Base-by-base conservation (phyloP, 2,797 vertebrate genomes). In the Coregonus sp. region DNA sequence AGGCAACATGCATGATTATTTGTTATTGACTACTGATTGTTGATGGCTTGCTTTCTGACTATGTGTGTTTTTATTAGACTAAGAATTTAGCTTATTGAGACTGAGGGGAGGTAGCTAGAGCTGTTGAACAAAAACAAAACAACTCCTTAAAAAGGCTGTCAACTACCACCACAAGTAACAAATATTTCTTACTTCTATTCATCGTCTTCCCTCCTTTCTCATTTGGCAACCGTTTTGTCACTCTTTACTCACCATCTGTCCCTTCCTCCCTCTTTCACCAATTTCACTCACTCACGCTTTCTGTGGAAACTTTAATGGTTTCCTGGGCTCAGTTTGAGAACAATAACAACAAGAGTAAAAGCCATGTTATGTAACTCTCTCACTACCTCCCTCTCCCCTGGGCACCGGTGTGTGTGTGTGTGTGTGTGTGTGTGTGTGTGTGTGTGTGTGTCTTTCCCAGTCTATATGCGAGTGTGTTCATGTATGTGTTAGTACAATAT, bases 241-340 rank as follows among this genome's bases (percentile, higher is more conserved):
- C 87, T 79, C 77, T 81, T 84, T 67, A 70, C 75, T 71, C 82
- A 81, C 87, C 80, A 82, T 89, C 85, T 90, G 82, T 82, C 85
- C 82, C 85, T 91, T 89, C 77, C 83, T 90, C 82, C 31, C 31
- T 33, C 31, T 33, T 33, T 33, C 31, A 76, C 82, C 81, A 80
- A 81, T 88, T 88, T 75, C 81, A 80, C 86, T 88, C 76, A 78
- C 83, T 82, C 85, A 75, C 75, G 82, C 83, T 89, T 88, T 90
- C 86, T 89, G 88, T 92, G 90, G 91, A 93, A 93, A 92, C 89
- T 92, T 73, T 91, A 91, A 92, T 93, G 89, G 87, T 91, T 93
- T 93, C 92, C 92, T 93, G 91, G 84, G 89, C 88, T 91, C 86
- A 85, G 88, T 87, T 88, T 76, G 72, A 89, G 86, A 90, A 92